These are phyloP conservation scores for Leptopilina clavipes DNA, from an alignment of 1,140 invertebrate species.

Conservation along the genomic window DNA sequence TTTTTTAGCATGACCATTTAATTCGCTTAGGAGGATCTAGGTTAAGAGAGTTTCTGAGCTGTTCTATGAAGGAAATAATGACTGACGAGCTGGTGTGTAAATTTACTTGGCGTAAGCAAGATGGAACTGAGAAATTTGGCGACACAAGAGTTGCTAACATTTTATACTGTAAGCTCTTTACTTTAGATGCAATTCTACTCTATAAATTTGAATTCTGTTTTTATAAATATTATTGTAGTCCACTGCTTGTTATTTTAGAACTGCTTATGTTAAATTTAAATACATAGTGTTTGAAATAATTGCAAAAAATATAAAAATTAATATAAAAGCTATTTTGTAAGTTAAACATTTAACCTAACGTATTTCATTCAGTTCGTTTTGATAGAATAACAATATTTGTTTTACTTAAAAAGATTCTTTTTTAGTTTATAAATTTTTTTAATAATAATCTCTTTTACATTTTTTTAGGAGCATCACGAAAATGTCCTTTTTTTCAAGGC, in stretches of 20 bases:
- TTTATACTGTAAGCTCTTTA: not conserved
- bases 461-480: not conserved
- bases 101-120: not conserved
- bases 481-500: not conserved
- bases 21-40: not conserved
- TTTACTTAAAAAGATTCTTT: too few species aligned
- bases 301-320: too few species aligned
- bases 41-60: not conserved
- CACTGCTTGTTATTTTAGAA: not conserved
- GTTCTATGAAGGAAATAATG: not conserved
- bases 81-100: not conserved
- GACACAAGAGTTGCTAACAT: not conserved
- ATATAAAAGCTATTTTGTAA: too few species aligned
- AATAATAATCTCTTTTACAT: too few species aligned
- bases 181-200: not conserved
- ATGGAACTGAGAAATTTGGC: not conserved
- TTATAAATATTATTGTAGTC: too few species aligned
- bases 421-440: too few species aligned
- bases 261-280: too few species aligned
- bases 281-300: too few species aligned
- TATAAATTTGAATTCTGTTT: not conserved
- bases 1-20: constrained; percentile 15
- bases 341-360: too few species aligned
- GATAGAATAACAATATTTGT: too few species aligned
- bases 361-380: too few species aligned